phyloP scores from a whole-genome alignment of 2,113 vertebrate genomes.

The Charina bottae region DNA sequence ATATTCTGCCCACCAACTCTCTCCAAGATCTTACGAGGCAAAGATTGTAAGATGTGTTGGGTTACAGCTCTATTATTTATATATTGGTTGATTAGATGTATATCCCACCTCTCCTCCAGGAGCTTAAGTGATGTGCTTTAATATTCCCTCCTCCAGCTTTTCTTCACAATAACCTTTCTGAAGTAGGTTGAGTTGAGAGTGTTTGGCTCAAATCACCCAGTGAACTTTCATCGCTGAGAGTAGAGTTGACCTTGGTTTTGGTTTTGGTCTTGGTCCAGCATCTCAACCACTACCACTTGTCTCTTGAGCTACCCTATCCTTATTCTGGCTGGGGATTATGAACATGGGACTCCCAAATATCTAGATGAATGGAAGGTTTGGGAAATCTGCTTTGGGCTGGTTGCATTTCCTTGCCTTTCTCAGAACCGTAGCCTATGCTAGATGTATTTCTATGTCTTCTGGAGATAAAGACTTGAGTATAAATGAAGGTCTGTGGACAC shows the following conservation, averaged over 20 bases:
- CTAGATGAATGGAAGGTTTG: neutral
- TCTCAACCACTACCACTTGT: neutral
- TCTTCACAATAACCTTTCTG: too few relatives aligned
- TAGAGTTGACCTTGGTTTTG: neutral
- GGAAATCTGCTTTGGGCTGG: neutral
- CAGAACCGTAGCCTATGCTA: neutral
- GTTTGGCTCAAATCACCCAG: neutral
- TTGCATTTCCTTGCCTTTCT: neutral
- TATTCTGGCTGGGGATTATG: neutral
- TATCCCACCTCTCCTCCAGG: neutral
- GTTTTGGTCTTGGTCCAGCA: neutral
- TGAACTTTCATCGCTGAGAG: neutral
- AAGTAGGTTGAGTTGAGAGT: neutral
- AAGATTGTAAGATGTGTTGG: too few relatives aligned
- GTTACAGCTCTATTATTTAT: too few relatives aligned
- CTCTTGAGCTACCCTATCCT: neutral
- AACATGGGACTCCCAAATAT: too few relatives aligned
- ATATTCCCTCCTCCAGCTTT: too few relatives aligned
- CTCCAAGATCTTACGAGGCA: too few relatives aligned
- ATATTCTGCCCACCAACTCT: too few relatives aligned
- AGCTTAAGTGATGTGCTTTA: too few relatives aligned
- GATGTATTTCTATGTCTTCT: neutral
- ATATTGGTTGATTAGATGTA: too few relatives aligned
- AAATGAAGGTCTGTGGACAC: neutral
- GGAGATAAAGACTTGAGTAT: conserved; percentile 1